A percentile compares a stretch with the other conserved stretches of the same genome.
Evolutionary conservation across 2,888 invertebrate species (phyloP).

Genomic region (Mystacides longicornis): DNA sequence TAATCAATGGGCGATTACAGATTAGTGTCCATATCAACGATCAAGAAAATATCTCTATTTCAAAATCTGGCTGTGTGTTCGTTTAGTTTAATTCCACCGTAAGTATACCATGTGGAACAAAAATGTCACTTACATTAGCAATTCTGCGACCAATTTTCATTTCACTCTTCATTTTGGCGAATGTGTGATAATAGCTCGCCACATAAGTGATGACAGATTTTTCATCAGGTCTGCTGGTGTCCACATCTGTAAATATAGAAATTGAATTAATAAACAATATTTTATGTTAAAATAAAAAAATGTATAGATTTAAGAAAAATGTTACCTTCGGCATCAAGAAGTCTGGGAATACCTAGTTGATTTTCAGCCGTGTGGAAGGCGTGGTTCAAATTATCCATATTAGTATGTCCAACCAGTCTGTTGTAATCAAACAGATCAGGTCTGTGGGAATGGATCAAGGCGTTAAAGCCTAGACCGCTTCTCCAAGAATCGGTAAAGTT

Average conservation of each 20-base stretch:
- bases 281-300: background rate
- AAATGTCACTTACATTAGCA: conserved; percentile 89
- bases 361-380: conserved; percentile 94
- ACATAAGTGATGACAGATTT: conserved; percentile 99
- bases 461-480: conserved; percentile 95
- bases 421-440: conserved; percentile 92
- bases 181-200: conserved; percentile 98
- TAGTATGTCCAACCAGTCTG: conserved; percentile 68
- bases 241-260: conserved; percentile 61
- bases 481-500: conserved; percentile 94
- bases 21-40: no score
- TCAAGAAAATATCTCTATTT: no score
- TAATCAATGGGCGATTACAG: no score
- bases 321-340: conserved; percentile 86
- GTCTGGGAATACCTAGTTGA: conserved; percentile 85
- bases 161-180: conserved; percentile 98
- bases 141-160: conserved; percentile 96
- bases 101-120: background rate
- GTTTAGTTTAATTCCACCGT: no score
- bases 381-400: conserved; percentile 94
- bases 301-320: background rate
- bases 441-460: conserved; percentile 94
- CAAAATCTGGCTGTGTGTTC: no score
- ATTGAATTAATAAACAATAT: background rate
- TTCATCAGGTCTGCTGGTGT: conserved; percentile 90